phyloP scores from a whole-genome alignment of 2,797 vertebrate species.

The Eulemur mongoz region DNA sequence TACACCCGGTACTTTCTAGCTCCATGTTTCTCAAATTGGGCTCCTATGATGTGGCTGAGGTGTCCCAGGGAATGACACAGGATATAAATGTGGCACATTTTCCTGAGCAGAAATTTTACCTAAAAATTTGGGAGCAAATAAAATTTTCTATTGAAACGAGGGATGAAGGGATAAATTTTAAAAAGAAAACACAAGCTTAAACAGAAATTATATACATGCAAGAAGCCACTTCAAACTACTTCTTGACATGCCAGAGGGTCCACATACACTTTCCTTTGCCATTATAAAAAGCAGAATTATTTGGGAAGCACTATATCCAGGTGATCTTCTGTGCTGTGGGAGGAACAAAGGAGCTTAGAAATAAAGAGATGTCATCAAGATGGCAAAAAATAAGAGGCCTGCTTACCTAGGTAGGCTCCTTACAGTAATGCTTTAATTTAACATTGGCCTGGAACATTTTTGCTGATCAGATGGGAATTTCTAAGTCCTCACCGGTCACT shows the following conservation, averaged over 20 bases:
- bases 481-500: not conserved
- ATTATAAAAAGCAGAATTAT: not conserved
- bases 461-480: constrained; percentile 20
- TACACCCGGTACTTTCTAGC: not conserved
- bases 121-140: constrained; percentile 8
- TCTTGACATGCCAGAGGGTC: not conserved
- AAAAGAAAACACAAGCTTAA: not conserved
- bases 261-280: not conserved
- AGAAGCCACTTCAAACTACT: not conserved
- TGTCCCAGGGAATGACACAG: not conserved
- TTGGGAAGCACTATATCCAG: not conserved
- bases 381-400: not conserved
- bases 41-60: not conserved
- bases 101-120: not conserved
- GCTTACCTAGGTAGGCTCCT: not conserved
- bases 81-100: not conserved
- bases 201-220: not conserved
- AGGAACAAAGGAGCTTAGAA: not conserved
- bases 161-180: not conserved
- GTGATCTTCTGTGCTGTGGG: not conserved
- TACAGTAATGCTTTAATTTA: not conserved
- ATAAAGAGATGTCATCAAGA: not conserved
- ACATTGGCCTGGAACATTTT: constrained; percentile 19
- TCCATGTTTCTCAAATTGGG: not conserved
- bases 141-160: constrained; percentile 25